phyloP scores from a whole-genome alignment of 2,113 vertebrate species.

The Echinops telfairi region DNA sequence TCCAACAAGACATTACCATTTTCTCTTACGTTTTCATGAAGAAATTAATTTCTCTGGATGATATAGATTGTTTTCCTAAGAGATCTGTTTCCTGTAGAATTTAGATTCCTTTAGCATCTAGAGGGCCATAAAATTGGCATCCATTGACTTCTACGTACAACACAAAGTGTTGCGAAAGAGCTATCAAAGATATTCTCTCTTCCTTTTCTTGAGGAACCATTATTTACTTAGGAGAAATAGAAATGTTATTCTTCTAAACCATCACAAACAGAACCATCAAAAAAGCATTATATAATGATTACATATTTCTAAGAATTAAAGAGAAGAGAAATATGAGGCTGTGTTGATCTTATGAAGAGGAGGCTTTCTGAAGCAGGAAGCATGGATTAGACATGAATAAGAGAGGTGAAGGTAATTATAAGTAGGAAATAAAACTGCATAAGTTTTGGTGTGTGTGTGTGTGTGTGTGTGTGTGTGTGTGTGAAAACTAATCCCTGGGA shows the following conservation, averaged over 20 bases:
- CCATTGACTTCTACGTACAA: neutral
- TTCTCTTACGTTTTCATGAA: too few species aligned
- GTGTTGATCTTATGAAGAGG: neutral
- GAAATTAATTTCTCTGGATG: too few species aligned
- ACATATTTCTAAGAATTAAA: constrained; percentile 1
- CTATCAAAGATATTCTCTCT: neutral
- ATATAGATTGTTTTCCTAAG: too few species aligned
- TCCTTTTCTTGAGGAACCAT: constrained; percentile 7
- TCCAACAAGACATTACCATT: too few species aligned
- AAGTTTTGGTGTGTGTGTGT: too few species aligned
- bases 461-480: too few species aligned
- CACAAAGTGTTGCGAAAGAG: neutral
- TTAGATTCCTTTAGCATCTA: too few species aligned
- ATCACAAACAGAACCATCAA: neutral
- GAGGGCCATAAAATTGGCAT: neutral
- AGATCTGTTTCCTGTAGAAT: too few species aligned
- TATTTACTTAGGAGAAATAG: constrained; percentile 25
- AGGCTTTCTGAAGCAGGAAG: neutral
- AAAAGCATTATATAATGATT: neutral
- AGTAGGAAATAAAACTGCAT: neutral
- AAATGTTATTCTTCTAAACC: neutral
- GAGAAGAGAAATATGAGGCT: neutral
- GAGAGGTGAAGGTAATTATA: neutral
- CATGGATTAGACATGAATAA: neutral
- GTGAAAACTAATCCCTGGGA: neutral